Evolutionary conservation across 2,797 vertebrate genomes (phyloP), one percentile per base, ranked within the genome.

Genomic region (Monodelphis domestica): DNA sequence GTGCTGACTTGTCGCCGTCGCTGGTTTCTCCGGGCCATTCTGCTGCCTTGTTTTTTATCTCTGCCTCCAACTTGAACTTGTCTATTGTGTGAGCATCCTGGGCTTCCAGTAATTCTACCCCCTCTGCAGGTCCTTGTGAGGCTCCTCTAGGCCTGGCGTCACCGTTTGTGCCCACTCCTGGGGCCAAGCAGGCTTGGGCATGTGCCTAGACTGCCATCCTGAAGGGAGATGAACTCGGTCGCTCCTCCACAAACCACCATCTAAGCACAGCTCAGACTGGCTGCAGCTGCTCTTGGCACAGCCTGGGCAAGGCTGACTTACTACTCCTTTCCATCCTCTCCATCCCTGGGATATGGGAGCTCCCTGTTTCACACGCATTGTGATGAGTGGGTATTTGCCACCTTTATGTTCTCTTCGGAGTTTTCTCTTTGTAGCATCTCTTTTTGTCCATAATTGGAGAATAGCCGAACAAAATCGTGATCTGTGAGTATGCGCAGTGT

Each of bases 121-220:
- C 97, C 97, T 99, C 99, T 91, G 98, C 96, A 99, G 97, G 97
- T 99, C 99, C 91, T 98, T 98, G 98, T 99, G 99, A 53, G 99
- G 94, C 97, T 99, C n/a, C 14, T n/a, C 15, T 57, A 57, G 70
- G 97, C 33, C 59, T 70, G 59, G 70, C 15, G 33, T 59, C 30
- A 70, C 70, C 59, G 33, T 70, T 70, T n/a, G 59, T 70, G 33
- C 70, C 59, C 15, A n/a, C 33, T 70, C 33, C 5, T 14, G 59
- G 59, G 33, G 29, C 11, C 57, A 56, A 9, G 56, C 9, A 1
- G 29, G 55, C 55, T 56, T 56, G 55, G 55, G 55, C 11, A 9
- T 29, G 55, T 26, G 30, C 12, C 30, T 12, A 33, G 0, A 30
- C 30, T 59, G 57, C 12, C 57, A 59, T 33, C 57, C 57, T n/a